phyloP scores from a whole-genome alignment of 2,797 vertebrate species.

The Euphonia xanthogaster region DNA sequence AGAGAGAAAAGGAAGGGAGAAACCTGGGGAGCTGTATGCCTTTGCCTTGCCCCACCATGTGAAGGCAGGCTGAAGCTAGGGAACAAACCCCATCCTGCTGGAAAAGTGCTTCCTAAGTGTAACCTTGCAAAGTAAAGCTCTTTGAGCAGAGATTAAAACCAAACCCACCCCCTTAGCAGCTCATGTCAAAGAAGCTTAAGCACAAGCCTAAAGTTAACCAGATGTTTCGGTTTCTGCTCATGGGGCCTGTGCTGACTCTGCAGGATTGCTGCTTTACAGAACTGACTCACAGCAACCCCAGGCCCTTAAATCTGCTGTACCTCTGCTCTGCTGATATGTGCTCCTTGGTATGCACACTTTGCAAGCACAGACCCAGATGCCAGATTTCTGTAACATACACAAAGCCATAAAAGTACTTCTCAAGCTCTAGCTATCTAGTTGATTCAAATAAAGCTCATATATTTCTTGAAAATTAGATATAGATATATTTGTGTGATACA shows the following conservation, averaged over 20 bases:
- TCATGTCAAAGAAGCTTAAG: conserved; percentile 21
- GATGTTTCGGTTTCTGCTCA: conserved; percentile 20
- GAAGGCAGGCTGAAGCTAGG: neutral
- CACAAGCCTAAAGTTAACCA: conserved; percentile 25
- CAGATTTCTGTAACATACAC: neutral
- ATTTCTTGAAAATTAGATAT: neutral
- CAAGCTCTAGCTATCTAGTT: neutral
- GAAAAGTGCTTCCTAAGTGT: neutral
- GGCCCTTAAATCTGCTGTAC: neutral
- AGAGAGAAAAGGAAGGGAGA: neutral
- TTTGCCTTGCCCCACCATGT: accelerated
- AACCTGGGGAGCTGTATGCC: neutral
- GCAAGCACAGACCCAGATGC: neutral
- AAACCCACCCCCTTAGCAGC: neutral
- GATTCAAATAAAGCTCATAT: neutral
- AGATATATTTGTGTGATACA: neutral
- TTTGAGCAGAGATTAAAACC: neutral
- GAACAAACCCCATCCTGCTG: neutral
- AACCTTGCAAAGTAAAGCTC: neutral
- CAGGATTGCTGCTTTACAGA: neutral
- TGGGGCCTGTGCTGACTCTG: conserved; percentile 29
- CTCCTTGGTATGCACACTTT: neutral
- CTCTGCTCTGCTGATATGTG: neutral
- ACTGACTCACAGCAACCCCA: neutral
- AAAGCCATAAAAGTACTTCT: conserved; percentile 34